Base-by-base conservation (phyloP, 2,113 vertebrate genomes). In the Aix galericulata region DNA sequence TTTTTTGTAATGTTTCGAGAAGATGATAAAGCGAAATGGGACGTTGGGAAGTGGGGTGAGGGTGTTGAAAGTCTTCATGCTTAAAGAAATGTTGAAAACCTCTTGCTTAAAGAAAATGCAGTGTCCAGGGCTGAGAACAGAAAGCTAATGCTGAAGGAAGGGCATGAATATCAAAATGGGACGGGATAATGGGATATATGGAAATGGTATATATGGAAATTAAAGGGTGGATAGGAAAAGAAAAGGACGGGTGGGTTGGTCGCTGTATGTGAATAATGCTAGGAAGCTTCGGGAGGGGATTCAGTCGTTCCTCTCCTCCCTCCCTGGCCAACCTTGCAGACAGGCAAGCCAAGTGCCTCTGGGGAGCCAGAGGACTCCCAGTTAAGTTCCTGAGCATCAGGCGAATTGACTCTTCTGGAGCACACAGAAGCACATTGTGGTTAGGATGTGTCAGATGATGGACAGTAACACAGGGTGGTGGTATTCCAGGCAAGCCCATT, bases 361-460 rank as follows among this genome's bases (percentile, higher is more conserved):
- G 20, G 23, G 82, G 26, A 80, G 38, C 50, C 26, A 50, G 22
- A 88, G 44, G 38, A 60, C n/a, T 59, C 20, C 16, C 17, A 38
- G 5, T 67, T 38, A 81, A 72, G 60, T 32, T 85, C 34, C 76
- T 73, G 53, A 67, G 23, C 7, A 27, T 25, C 31, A 3, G 11
- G 10, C 8, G 64, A 58, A 25, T 76, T 58, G 46, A 21, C 27
- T 56, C 17, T 40, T 68, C 53, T 34, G 69, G 48, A 88, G 32
- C 44, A 55, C 29, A 36, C 22, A 63, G 18, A 38, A 17, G 27
- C 62, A 23, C 23, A 9, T 17, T n/a, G 48, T 52, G 25, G 21
- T 29, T 58, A 34, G 0, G 0, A 15, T 9, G 7, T 34, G 26
- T 76, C 12, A 66, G 36, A 44, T 50, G 17, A n/a, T n/a, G 50